Percentiles rank a stretch among this genome's conserved stretches.
Conservation (phyloP, 2,113 vertebrate genomes). For the Lepus europaeus region DNA sequence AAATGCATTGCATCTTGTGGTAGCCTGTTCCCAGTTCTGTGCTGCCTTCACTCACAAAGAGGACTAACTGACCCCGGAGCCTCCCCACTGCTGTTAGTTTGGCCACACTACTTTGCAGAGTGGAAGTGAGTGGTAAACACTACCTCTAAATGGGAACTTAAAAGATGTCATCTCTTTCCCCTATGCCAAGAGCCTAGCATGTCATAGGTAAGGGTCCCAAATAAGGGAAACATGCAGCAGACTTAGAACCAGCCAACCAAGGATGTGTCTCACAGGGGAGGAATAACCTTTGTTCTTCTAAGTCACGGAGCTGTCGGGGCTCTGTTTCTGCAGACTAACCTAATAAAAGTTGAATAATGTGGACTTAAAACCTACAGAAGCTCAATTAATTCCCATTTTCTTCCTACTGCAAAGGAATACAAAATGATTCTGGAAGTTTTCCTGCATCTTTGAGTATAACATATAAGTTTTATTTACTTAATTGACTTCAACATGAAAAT, state of each 20-base stretch:
- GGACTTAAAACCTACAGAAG: slow-evolving; percentile 15
- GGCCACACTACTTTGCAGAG: not conserved
- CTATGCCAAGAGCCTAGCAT: not conserved
- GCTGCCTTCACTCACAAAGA: not conserved
- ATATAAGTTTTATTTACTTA: slow-evolving; percentile 6
- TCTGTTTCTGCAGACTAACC: not conserved
- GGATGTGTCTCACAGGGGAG: not conserved
- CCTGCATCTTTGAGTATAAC: not conserved
- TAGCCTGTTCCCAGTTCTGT: not conserved
- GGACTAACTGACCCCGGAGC: not conserved
- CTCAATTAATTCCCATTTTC: slow-evolving; percentile 20
- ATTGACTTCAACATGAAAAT: slow-evolving; percentile 10
- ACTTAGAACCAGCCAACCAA: not conserved
- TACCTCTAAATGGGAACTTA: not conserved
- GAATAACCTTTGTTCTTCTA: not conserved
- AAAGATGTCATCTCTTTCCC: not conserved
- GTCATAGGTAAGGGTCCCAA: not conserved
- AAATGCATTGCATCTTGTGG: not conserved
- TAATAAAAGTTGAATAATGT: not conserved
- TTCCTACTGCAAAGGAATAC: not conserved
- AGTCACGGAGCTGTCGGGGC: not conserved
- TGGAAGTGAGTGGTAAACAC: not conserved
- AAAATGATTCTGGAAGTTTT: not conserved
- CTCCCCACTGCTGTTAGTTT: not conserved
- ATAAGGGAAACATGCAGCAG: not conserved